Evolutionary conservation across 1,140 invertebrate species (phyloP).

Genomic region (Cardiocondyla obscurior): DNA sequence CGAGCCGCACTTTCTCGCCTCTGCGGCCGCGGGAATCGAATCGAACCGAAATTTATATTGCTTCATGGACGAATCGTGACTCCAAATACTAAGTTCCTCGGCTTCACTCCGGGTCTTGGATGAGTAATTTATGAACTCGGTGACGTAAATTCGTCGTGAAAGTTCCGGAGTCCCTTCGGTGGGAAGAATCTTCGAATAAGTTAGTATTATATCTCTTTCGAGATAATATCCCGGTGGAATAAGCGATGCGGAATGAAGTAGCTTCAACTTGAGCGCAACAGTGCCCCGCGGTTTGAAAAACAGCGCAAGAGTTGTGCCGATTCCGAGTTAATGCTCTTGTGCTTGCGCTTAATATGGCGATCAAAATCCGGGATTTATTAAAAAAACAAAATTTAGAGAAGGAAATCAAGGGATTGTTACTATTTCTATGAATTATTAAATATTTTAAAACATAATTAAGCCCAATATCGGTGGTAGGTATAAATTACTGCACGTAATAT

Average conservation of each 20-base stretch:
- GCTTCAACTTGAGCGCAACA: not conserved
- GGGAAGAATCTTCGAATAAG: not conserved
- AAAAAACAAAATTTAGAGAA: no score
- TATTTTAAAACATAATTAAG: not conserved
- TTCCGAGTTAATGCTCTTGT: not conserved
- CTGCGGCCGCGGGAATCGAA: not conserved
- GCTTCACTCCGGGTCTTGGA: not conserved
- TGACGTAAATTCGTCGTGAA: not conserved
- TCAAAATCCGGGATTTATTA: not conserved
- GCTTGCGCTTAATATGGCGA: not conserved
- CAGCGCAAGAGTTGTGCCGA: not conserved
- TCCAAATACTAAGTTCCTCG: not conserved
- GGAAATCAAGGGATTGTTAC: no score
- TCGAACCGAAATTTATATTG: conserved; percentile 2
- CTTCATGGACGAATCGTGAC: not conserved
- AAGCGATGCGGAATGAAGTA: not conserved
- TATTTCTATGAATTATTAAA: not conserved
- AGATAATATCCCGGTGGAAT: not conserved
- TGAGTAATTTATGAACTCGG: conserved; percentile 24
- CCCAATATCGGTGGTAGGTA: not conserved
- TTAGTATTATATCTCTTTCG: conserved; percentile 15
- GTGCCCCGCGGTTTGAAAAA: not conserved
- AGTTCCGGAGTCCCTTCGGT: not conserved
- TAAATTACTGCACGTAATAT: not conserved
- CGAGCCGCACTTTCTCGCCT: conserved; percentile 7